These are phyloP conservation scores for Zaprionus camerounensis DNA, from an alignment of 1,140 invertebrate species.

Conservation along the genomic window DNA sequence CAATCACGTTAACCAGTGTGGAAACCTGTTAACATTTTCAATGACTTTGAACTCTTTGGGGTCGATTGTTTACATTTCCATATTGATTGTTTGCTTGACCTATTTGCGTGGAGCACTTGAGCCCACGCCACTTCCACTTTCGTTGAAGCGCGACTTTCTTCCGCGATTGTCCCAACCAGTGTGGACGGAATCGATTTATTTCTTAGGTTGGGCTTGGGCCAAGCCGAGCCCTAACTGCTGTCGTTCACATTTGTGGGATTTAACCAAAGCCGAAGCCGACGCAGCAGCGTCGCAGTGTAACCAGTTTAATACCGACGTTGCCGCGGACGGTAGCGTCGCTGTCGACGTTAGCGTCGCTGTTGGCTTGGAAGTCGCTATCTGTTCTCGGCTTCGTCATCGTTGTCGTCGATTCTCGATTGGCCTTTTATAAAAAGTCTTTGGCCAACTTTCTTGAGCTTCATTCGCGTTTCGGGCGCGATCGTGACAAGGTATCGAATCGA, in stretches of 20 bases:
- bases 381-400: slow-evolving; percentile 51
- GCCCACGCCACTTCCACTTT: slow-evolving; percentile 80
- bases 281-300: slow-evolving; percentile 24
- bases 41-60: slow-evolving; percentile 70
- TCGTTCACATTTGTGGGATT: slow-evolving; percentile 18
- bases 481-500: slow-evolving; percentile 8
- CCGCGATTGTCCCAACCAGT: slow-evolving; percentile 34
- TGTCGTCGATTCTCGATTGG: slow-evolving; percentile 44
- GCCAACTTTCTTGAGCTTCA: slow-evolving; percentile 80
- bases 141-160: slow-evolving; percentile 72
- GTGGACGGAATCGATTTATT: background rate
- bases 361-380: slow-evolving; percentile 12
- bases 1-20: slow-evolving; percentile 61
- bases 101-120: slow-evolving; percentile 60
- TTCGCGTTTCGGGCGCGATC: slow-evolving; percentile 66
- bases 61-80: slow-evolving; percentile 54
- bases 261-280: slow-evolving; percentile 5
- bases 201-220: background rate
- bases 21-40: slow-evolving; percentile 74
- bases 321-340: slow-evolving; percentile 9
- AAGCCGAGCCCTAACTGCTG: slow-evolving; percentile 17
- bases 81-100: slow-evolving; percentile 76
- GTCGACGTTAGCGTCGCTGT: slow-evolving; percentile 1
- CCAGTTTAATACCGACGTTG: slow-evolving; percentile 53
- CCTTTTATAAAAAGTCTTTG: slow-evolving; percentile 81